Evolutionary conservation across 2,888 invertebrate genomes (phyloP), one percentile per base, ranked within the genome.

Genomic region (Xylota sylvarum): DNA sequence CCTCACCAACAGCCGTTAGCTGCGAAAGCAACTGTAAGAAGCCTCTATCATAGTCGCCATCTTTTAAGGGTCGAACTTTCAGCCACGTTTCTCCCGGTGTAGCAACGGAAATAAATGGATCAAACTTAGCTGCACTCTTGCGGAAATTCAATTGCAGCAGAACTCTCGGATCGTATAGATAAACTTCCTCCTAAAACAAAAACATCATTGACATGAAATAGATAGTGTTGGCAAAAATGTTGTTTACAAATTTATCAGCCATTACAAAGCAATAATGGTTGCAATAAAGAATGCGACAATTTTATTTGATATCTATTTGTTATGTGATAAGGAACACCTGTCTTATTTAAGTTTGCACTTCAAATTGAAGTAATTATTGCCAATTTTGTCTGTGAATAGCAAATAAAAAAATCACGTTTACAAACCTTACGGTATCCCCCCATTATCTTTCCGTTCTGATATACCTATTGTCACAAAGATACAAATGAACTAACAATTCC

Each of bases 11-110:
- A 84, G 94, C 94, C 2, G 98, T 98, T 46, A 98, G 93, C 91
- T 98, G 97, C 4, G 95, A 93, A 9, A 98, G 93, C 64, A 98
- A 93, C 89, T 96, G 94, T 70, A 97, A 91, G 90, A 96, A 98
- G 0, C 98, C 98, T 93, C 95, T 96, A 88, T 97, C 96, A 92
- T 95, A 98, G 91, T 98, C 98, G 0, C 94, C 94, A 60, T 96
- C 93, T 91, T 95, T 95, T 19, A 98, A 93, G 0, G 98, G 97
- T 88, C 98, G 94, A 30, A 98, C 95, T 10, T 95, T 92, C 89
- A 98, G 94, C 94, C 96, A 96, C 17, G 94, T 91, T 89, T 96
- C 96, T 2, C 97, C 97, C 0, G 97, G 96, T 81, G 94, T 93
- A 5, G 94, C 93, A 14, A 96, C 95, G 76, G 95, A 95, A 86